These are phyloP conservation scores for Anaspis maculata DNA, from an alignment of 2,888 invertebrate species.

Conservation along the genomic window DNA sequence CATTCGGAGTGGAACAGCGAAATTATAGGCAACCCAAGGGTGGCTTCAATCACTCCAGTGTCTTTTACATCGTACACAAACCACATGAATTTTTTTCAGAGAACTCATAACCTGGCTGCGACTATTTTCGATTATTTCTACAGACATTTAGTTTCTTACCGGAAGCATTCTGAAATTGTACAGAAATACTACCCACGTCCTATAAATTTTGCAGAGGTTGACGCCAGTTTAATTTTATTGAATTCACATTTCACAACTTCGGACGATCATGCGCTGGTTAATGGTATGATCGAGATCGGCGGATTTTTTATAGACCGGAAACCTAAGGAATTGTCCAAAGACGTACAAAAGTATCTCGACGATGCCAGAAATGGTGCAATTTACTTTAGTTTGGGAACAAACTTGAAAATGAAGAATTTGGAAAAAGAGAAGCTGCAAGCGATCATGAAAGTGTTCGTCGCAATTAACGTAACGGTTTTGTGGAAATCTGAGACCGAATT, in stretches of 20 bases:
- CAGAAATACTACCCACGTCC: constrained; percentile 22
- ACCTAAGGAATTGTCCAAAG: neutral
- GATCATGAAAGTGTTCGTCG: too few relatives aligned
- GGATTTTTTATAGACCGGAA: neutral
- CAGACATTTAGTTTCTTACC: constrained; percentile 19
- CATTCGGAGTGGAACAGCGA: constrained; percentile 42
- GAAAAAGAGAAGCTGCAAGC: constrained; percentile 30
- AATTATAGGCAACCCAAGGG: constrained; percentile 43
- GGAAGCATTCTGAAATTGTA: constrained; percentile 24
- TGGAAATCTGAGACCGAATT: constrained; percentile 41
- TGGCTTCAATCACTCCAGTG: constrained; percentile 46
- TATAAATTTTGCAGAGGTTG: constrained; percentile 19
- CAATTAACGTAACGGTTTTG: constrained; percentile 38
- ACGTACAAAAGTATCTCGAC: neutral
- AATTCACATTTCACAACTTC: constrained; percentile 46
- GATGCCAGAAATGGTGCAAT: neutral
- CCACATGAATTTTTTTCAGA: constrained; percentile 46
- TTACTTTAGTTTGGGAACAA: constrained; percentile 33
- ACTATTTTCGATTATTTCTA: constrained; percentile 27
- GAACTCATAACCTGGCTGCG: constrained; percentile 46
- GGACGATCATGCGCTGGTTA: constrained; percentile 42
- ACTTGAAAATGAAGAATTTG: constrained; percentile 32
- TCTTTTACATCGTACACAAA: constrained; percentile 39
- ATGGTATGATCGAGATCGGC: constrained; percentile 34
- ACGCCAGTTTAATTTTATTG: constrained; percentile 23